Base-by-base conservation (phyloP, 2,888 invertebrate species). In the Caenorhabditis sulstoni region DNA sequence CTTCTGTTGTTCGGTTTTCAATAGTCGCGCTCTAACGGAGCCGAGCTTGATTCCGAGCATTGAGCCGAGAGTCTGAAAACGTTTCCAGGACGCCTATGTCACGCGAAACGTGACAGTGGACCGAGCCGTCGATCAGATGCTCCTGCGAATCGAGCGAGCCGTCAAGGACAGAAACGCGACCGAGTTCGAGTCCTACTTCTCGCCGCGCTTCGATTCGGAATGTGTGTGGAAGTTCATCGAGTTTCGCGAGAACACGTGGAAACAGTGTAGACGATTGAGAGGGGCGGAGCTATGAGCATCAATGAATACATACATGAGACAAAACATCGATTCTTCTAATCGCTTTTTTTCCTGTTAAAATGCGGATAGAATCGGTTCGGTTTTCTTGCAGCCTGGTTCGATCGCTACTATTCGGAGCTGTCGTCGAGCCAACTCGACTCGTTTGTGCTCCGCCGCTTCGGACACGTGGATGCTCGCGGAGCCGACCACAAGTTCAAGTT, bases 211-310 rank as follows among this genome's bases (percentile, higher is more conserved):
- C 29, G 71, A 71, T 18, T 71, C 71, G 16, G 71, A 71, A 29
- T 62, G 71, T 71, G 47, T 11, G 71, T 71, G 71, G 64, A 71
- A 71, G 49, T 57, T 71, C 62, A 11, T 71, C 2, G 47, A 71
- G 29, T 29, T 45, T 14, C 47, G n/a, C n/a, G 50, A 55, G 12
- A 53, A 41, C 9, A 11, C 9, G 8, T 62, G 62, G 70, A 55
- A 39, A 23, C 23, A 22, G 16, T 70, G 70, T 44, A 45, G 47
- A 9, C 37, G 35, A 14, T 16, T 66, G 7, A 41, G 14, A n/a
- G 23, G 22, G 9, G 0, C 22, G 1, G 67, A 67, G 14, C 29
- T 67, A 16, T 67, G 39, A n/a, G n/a, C n/a, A n/a, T n/a, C n/a
- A n/a, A n/a, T n/a, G n/a, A n/a, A n/a, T n/a, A n/a, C n/a, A n/a